Conservation (phyloP, 2,797 vertebrate species). For the Octomys mimax region DNA sequence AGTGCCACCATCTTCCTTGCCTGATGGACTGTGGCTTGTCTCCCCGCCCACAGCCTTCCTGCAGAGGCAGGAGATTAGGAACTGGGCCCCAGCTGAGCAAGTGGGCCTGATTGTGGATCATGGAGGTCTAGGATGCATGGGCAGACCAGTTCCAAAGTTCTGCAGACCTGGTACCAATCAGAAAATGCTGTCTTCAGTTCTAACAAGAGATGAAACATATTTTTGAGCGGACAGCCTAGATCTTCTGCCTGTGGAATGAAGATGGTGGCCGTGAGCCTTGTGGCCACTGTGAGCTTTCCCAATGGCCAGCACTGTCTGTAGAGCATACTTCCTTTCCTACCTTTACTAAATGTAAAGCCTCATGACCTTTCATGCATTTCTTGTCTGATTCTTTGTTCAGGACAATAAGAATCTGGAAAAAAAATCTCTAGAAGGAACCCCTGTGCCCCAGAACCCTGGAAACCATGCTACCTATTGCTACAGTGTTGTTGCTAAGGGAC, state of each 20-base stretch:
- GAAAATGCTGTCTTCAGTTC: neutral
- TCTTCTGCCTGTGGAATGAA: neutral
- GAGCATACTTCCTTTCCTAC: neutral
- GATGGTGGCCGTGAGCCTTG: neutral
- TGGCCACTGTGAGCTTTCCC: neutral
- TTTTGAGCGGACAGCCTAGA: neutral
- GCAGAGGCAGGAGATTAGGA: neutral
- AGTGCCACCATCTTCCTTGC: neutral
- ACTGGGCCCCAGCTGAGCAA: neutral
- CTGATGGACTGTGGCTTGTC: neutral
- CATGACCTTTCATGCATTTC: neutral
- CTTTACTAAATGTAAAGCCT: neutral
- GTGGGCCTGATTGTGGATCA: neutral
- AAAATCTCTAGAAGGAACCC: neutral
- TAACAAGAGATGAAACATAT: neutral
- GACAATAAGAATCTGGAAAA: neutral
- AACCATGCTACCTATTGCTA: rapidly evolving
- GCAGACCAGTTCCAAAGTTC: neutral
- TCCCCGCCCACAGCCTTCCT: neutral
- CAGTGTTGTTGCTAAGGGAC: neutral
- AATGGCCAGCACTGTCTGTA: neutral
- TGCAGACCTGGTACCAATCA: neutral
- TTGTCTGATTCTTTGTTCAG: neutral
- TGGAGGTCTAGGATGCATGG: neutral
- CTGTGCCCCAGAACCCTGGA: neutral